Percentiles rank a stretch among this genome's conserved stretches.
Evolutionary conservation across 2,888 invertebrate species (phyloP).

Genomic region (Andrena minutula): DNA sequence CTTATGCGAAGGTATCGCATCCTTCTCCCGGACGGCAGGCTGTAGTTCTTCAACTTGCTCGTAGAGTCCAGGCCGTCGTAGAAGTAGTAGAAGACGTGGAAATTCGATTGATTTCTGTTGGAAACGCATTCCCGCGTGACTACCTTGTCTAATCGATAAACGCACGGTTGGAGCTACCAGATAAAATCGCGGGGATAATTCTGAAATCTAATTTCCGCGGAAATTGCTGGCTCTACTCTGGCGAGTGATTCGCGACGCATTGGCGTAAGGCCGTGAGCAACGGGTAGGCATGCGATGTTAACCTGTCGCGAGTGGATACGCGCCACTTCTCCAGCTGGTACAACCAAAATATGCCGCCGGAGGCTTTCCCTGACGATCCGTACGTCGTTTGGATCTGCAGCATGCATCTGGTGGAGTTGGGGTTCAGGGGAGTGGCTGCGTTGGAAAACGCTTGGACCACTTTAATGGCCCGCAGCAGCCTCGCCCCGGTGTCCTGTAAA

Average conservation of each 20-base stretch:
- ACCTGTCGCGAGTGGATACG: slow-evolving; percentile 92
- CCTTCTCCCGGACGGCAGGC: slow-evolving; percentile 89
- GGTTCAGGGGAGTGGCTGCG: slow-evolving; percentile 94
- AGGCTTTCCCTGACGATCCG: slow-evolving; percentile 94
- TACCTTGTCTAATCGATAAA: slow-evolving; percentile 13
- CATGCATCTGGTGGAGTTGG: slow-evolving; percentile 94
- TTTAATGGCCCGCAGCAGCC: slow-evolving; percentile 89
- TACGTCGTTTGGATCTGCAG: slow-evolving; percentile 93
- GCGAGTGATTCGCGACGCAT: neutral
- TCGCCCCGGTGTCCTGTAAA: slow-evolving; percentile 86
- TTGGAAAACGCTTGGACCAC: slow-evolving; percentile 93
- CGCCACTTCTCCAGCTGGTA: slow-evolving; percentile 96
- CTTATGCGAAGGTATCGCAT: slow-evolving; percentile 91
- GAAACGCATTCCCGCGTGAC: slow-evolving; percentile 6
- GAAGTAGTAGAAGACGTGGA: slow-evolving; percentile 95
- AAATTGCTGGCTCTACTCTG: neutral
- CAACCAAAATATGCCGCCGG: slow-evolving; percentile 94
- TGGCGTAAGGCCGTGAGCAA: neutral
- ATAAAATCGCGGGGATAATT: neutral
- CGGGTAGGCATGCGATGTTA: neutral
- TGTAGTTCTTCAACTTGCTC: slow-evolving; percentile 89
- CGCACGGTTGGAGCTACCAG: neutral
- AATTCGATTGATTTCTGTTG: slow-evolving; percentile 93
- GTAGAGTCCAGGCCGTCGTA: slow-evolving; percentile 93
- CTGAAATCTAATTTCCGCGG: slow-evolving; percentile 7